A percentile compares a stretch with the other conserved stretches of the same genome.
These are phyloP conservation scores for Drosophila lini DNA, from an alignment of 1,140 invertebrate genomes.

Conservation along the genomic window DNA sequence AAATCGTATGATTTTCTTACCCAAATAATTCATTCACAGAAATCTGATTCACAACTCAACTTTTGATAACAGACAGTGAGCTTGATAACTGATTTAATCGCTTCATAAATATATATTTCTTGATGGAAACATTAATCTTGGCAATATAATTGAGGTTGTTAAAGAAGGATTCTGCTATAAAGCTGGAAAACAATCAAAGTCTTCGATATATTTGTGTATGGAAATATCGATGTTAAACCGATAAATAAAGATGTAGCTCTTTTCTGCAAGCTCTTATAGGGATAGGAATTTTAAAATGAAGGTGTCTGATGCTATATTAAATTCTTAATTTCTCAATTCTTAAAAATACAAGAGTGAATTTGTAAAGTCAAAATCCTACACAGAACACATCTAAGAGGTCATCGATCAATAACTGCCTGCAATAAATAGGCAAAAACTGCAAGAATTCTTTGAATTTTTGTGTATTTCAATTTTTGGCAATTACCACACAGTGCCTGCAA, in stretches of 20 bases:
- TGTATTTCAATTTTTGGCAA: conserved; percentile 34
- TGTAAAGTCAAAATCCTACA: background rate
- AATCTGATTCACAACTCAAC: conserved; percentile 2
- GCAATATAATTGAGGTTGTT: background rate
- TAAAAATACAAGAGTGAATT: background rate
- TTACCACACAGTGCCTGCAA: conserved; percentile 37
- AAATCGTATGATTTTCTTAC: conserved; percentile 10
- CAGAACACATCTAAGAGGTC: background rate
- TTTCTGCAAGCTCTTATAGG: background rate
- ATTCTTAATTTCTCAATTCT: no score
- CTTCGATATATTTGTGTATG: background rate
- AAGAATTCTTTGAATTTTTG: conserved; percentile 9
- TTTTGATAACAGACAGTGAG: conserved; percentile 9
- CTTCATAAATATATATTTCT: conserved; percentile 15
- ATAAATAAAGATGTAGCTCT: background rate
- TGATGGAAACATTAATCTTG: conserved; percentile 22
- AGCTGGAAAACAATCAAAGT: background rate
- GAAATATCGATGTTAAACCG: background rate
- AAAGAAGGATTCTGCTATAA: background rate
- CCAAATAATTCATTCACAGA: conserved; percentile 18
- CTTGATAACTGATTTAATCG: conserved; percentile 23
- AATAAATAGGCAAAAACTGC: background rate
- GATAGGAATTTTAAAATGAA: background rate
- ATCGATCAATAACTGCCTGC: conserved; percentile 6
- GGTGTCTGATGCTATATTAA: no score